Base-by-base conservation (phyloP, 2,888 invertebrate species). In the Ellobium chinense region DNA sequence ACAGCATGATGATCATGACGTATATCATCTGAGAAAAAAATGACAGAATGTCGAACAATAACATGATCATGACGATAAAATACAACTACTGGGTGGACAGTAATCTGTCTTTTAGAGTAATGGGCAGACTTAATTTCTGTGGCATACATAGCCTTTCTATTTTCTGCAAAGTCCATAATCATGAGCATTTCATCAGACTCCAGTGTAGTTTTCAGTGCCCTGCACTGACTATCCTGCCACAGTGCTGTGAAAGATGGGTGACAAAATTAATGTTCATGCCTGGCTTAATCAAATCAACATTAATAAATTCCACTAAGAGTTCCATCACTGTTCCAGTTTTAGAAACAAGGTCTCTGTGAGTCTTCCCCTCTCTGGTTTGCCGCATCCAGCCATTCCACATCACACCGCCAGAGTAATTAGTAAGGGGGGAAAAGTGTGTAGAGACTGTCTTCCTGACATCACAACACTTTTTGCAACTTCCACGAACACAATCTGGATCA, bases 1-100 rank as follows among this genome's bases (percentile, higher is more conserved):
- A 76, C 76, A 27, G 56, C 66, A 54, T 76, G 39, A 39, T 76
- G 34, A 37, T 76, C 76, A 65, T 76, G 76, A 29, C 31, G 4
- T 31, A 65, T 76, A 39, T 76, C 76, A 56, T 65, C 76, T 14
- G 65, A 65, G 5, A 76, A 12, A 34, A 76, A 66, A 7, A 60
- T 54, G 18, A 76, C 3, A 4, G 54, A 9, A 29, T 76, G 66
- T 2, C 76, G 24, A 3, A 37, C 63, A 24, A 65, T 5, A 9
- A 24, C 31, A 2, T 34, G 12, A 29, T 54, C 56, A 18, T n/a
- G 29, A n/a, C 56, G 14, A n/a, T 76, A 76, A 24, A 46, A 66
- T 14, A 3, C 29, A 1, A 76, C 34, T 7, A 76, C 37, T 24
- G 76, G 76, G 56, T 76, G n/a, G n/a, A n/a, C n/a, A n/a, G n/a